Base-by-base conservation (phyloP, 1,140 invertebrate species). In the Eurosta solidaginis region DNA sequence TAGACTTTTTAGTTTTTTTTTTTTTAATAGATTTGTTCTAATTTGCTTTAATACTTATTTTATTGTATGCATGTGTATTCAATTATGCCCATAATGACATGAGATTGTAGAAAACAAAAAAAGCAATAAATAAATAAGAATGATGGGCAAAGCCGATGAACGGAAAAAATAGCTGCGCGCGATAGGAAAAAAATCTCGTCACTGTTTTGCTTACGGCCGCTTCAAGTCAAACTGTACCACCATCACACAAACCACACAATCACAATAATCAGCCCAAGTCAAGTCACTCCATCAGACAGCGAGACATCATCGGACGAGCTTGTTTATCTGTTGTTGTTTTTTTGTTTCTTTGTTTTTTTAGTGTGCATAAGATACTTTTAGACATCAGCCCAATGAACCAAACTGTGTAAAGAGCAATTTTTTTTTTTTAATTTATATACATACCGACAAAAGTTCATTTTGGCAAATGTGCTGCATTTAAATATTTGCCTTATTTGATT, bases 321-420 rank as follows among this genome's bases (percentile, higher is more conserved):
- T 52, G 49, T 52, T 52, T 52, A 22, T 52, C 49, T 52, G 49
- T 52, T 52, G 49, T 52, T n/a, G n/a, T n/a, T n/a, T n/a, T n/a
- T n/a, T n/a, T n/a, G n/a, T n/a, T n/a, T n/a, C n/a, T n/a, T n/a
- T n/a, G n/a, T n/a, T n/a, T n/a, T n/a, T n/a, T 52, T 29, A 33
- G 25, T 33, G 14, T 20, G 27, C 12, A 59, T 59, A 29, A 17
- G 52, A 29, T 27, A 29, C 45, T 47, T 14, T 47, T 5, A 12
- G 14, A 47, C 45, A 17, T 14, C 45, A 47, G 45, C 45, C 7
- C 45, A 47, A 12, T 12, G 3, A 47, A 47, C 0, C 3, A 47
- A 47, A 47, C n/a, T 9, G 12, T 47, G 45, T 47, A 47, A 14
- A 47, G 45, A 47, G 12, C 12, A 42, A 42, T 42, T 7, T 6